These are phyloP conservation scores for Drosophila navojoa DNA, from an alignment of 1,140 invertebrate species.

Conservation along the genomic window DNA sequence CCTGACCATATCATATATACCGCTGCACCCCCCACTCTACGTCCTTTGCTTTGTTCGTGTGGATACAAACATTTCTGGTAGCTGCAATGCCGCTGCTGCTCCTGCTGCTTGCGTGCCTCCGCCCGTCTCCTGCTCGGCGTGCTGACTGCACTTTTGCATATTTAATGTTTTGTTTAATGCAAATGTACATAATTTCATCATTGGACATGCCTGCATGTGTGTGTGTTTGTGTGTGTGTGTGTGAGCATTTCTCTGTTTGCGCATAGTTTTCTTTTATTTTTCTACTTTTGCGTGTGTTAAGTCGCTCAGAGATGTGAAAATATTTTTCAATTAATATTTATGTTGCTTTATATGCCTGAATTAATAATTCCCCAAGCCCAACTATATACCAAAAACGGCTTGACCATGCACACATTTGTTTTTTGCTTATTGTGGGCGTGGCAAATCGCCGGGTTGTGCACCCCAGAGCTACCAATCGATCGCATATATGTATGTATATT, in stretches of 20 bases:
- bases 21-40: not conserved
- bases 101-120: not conserved
- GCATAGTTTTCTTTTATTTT: constrained; percentile 60
- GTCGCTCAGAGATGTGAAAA: constrained; percentile 68
- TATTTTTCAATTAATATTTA: constrained; percentile 82
- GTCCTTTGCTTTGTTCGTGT: constrained; percentile 18
- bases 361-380: constrained; percentile 58
- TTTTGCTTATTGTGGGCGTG: constrained; percentile 15
- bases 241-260: not conserved
- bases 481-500: too few relatives aligned
- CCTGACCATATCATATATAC: not conserved
- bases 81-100: constrained; percentile 13
- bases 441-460: not conserved
- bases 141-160: constrained; percentile 75
- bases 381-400: constrained; percentile 5
- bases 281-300: constrained; percentile 49
- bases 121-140: not conserved
- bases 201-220: constrained; percentile 27
- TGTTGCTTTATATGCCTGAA: constrained; percentile 76
- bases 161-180: constrained; percentile 82
- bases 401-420: not conserved
- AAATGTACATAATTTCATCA: constrained; percentile 82
- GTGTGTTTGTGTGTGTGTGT: constrained; percentile 30
- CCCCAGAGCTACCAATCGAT: not conserved
- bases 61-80: constrained; percentile 51